phyloP scores from a whole-genome alignment of 92 coral and sea anemone genomes.

The Actinernus sp. region DNA sequence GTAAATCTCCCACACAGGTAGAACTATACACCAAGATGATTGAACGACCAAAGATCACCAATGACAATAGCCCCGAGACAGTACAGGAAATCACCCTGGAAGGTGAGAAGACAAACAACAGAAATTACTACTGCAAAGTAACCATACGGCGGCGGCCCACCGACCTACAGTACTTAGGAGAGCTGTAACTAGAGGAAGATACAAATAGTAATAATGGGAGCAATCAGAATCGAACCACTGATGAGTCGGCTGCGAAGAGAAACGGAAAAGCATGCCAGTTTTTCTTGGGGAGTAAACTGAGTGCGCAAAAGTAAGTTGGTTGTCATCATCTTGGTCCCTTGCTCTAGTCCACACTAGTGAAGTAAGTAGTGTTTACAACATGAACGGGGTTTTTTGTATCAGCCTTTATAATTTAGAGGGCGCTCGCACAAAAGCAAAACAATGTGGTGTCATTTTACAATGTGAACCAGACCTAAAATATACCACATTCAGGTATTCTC shows the following conservation, averaged over 20 bases:
- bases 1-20: too few relatives aligned
- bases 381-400: too few relatives aligned
- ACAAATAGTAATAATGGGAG: slow-evolving; percentile 46
- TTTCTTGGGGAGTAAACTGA: slow-evolving; percentile 95
- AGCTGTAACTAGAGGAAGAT: slow-evolving; percentile 95
- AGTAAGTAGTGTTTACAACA: too few relatives aligned
- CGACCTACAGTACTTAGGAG: slow-evolving; percentile 95
- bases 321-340: too few relatives aligned
- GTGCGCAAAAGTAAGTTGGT: slow-evolving; percentile 91
- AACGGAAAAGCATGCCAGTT: slow-evolving; percentile 85
- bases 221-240: slow-evolving; percentile 19
- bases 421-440: too few relatives aligned
- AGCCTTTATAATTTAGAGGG: too few relatives aligned
- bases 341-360: too few relatives aligned
- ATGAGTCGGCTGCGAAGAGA: slow-evolving; percentile 28
- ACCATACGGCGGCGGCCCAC: slow-evolving; percentile 98
- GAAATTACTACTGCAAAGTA: slow-evolving; percentile 98
- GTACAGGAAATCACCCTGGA: slow-evolving; percentile 96
- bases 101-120: slow-evolving; percentile 97
- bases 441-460: too few relatives aligned
- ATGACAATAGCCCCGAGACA: slow-evolving; percentile 90
- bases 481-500: too few relatives aligned
- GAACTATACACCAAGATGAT: slow-evolving; percentile 91
- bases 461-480: too few relatives aligned
- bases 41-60: slow-evolving; percentile 87